Percentiles rank a stretch among this genome's conserved stretches.
phyloP scores from a whole-genome alignment of 2,113 vertebrate genomes.

The Indri indri region DNA sequence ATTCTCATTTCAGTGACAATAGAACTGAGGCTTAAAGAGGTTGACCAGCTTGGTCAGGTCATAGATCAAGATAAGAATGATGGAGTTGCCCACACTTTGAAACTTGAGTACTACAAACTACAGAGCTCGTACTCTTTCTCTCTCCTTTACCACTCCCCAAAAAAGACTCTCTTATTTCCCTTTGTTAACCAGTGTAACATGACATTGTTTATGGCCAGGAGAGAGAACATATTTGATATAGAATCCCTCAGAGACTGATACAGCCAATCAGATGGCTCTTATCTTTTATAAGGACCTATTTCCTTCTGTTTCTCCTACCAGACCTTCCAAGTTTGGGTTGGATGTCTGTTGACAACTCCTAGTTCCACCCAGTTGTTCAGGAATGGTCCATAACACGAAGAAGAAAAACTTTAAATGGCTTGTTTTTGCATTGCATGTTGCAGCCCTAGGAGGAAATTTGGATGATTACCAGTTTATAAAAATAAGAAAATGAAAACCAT shows the following conservation, averaged over 20 bases:
- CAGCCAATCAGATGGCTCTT: background rate
- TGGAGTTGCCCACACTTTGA: background rate
- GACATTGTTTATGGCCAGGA: background rate
- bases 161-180: background rate
- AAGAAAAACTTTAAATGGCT: conserved; percentile 31
- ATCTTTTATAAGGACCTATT: conserved; percentile 32
- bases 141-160: background rate
- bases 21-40: background rate
- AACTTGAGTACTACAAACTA: background rate
- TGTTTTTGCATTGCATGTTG: conserved; percentile 35
- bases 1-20: background rate
- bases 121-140: background rate
- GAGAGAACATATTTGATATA: background rate
- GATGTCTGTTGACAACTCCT: background rate
- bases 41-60: background rate
- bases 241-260: background rate
- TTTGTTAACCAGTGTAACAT: background rate
- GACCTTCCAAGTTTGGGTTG: background rate
- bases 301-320: conserved; percentile 28
- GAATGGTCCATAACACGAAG: conserved; percentile 1
- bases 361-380: conserved; percentile 29
- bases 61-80: background rate
- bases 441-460: conserved; percentile 45
- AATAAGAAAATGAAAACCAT: conserved; percentile 69
- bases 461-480: conserved; percentile 58